These are phyloP conservation scores for Ephestia elutella DNA, from an alignment of 1,140 invertebrate species.

Conservation along the genomic window DNA sequence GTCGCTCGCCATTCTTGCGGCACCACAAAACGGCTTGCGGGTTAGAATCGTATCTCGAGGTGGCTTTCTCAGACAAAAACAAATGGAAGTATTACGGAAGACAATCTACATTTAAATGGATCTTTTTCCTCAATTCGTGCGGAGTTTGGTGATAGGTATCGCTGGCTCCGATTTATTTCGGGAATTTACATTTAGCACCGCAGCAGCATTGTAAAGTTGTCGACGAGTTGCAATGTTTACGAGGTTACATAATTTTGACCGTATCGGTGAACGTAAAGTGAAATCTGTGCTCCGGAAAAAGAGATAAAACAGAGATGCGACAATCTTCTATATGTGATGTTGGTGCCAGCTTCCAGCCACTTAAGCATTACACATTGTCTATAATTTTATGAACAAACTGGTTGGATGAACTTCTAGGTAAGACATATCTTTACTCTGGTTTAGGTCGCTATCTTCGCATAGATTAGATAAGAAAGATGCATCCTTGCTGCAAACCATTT, in stretches of 20 bases:
- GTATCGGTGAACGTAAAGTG: neutral
- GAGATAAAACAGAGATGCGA: neutral
- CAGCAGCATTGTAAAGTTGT: conserved; percentile 1
- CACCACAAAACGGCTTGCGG: conserved; percentile 38
- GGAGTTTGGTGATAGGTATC: conserved; percentile 55
- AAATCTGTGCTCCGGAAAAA: neutral
- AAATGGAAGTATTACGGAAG: conserved; percentile 66
- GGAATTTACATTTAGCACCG: conserved; percentile 38
- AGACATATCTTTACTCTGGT: too few relatives aligned
- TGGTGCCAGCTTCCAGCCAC: too few relatives aligned
- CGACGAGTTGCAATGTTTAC: neutral
- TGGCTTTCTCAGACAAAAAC: conserved; percentile 56
- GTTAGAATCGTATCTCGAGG: conserved; percentile 41
- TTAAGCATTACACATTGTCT: too few relatives aligned
- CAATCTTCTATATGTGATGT: neutral
- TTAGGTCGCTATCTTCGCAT: too few relatives aligned
- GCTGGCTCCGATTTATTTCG: conserved; percentile 54
- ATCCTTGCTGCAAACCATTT: too few relatives aligned
- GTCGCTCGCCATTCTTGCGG: conserved; percentile 22
- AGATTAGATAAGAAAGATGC: too few relatives aligned
- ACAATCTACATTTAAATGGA: conserved; percentile 64
- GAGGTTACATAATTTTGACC: neutral
- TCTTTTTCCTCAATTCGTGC: conserved; percentile 51
- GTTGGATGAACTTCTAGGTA: too few relatives aligned
- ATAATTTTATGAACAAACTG: too few relatives aligned